Evolutionary conservation across 2,797 vertebrate species (phyloP), one percentile per base, ranked within the genome.

Genomic region (Ateles fusciceps): DNA sequence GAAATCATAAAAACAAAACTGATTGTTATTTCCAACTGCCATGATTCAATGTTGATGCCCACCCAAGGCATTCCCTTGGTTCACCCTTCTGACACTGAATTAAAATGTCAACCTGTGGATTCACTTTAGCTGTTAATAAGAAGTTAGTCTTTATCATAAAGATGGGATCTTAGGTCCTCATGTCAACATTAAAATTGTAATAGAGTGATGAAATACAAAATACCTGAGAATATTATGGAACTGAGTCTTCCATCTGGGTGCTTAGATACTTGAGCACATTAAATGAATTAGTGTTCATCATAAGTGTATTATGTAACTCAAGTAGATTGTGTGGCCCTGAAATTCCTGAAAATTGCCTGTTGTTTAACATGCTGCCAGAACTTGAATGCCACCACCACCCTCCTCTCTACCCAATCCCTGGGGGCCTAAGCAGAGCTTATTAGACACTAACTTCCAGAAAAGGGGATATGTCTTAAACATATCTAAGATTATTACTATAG

Each of bases 401-500:
- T 97, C 61, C 9, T 72, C 80, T 15, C 12, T 14, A 44, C 17
- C 0, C 2, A 4, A 24, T 9, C 28, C 89, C n/a, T 14, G 3
- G 7, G 21, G 26, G 78, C n/a, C 7, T 59, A 4, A 42, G 2
- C 36, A 30, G 36, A 30, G 22, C 30, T 95, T 92, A 72, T 15
- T 78, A 94, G 90, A 30, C 12, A 89, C 24, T 57, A 30, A 0
- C 59, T 96, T 98, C 72, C 57, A 81, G 19, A 52, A 93, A 88
- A 59, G 85, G 88, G 22, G 39, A 93, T 98, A 95, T 89, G 68
- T 96, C 89, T 98, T 97, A 87, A 97, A 96, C n/a, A 95, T 11
- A 98, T 87, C 19, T 14, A 96, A 83, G n/a, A 97, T 95, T 95
- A 96, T 88, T 76, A 57, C 44, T 90, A 85, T 64, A 98, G 97